Percentiles rank a stretch among this genome's conserved stretches.
Evolutionary conservation across 2,888 invertebrate genomes (phyloP).

Genomic region (Glomeris marginata): DNA sequence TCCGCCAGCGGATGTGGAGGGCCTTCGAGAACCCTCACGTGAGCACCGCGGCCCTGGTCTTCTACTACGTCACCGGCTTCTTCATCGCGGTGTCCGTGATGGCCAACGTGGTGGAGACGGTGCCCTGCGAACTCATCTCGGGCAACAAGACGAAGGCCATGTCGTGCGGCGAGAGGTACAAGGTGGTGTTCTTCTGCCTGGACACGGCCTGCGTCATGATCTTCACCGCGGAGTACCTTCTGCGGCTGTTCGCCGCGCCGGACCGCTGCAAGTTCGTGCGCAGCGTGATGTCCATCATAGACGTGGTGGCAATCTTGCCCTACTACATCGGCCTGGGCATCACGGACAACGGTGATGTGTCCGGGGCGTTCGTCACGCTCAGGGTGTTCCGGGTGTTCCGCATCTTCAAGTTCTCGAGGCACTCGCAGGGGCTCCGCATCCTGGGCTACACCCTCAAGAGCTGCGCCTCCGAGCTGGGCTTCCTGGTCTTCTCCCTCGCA

Average conservation of each 20-base stretch:
- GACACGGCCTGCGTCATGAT: conserved; percentile 99
- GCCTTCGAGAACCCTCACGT: conserved; percentile 99
- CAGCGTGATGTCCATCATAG: conserved; percentile 98
- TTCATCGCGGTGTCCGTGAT: conserved; percentile 99
- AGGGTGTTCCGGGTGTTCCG: conserved; percentile 98
- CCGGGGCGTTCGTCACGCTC: conserved; percentile 96
- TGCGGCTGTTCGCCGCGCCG: conserved; percentile 90
- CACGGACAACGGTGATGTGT: conserved; percentile 95
- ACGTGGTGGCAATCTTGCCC: conserved; percentile 97
- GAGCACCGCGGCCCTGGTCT: conserved; percentile 96
- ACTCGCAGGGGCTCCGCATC: conserved; percentile 96
- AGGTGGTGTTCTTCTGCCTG: conserved; percentile 96
- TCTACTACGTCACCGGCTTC: conserved; percentile 99
- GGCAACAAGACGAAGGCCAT: conserved; percentile 40
- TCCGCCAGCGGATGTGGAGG: conserved; percentile 95
- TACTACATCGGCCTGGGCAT: conserved; percentile 98
- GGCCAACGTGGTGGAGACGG: conserved; percentile 98
- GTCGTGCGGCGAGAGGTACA: conserved; percentile 94
- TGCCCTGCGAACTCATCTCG: conserved; percentile 78
- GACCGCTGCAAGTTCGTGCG: conserved; percentile 94
- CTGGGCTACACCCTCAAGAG: conserved; percentile 98
- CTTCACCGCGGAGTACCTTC: conserved; percentile 93
- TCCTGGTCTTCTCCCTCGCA: conserved; percentile 95
- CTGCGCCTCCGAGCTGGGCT: conserved; percentile 97
- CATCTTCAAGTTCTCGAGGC: conserved; percentile 99